Evolutionary conservation across 1,140 invertebrate genomes (phyloP), one percentile per base, ranked within the genome.

Genomic region (Papilio aristodemus): DNA sequence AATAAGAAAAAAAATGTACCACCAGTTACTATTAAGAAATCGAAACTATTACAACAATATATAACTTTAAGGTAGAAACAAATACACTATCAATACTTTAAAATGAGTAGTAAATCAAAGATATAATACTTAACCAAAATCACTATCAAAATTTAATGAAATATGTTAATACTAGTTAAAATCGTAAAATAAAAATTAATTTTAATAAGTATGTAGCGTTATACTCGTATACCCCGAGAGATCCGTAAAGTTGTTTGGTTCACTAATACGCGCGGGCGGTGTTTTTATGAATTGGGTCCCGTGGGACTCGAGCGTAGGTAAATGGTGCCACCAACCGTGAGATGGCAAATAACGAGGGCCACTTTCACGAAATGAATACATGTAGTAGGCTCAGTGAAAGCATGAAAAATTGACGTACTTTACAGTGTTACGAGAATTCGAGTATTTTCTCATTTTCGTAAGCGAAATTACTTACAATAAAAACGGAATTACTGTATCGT

Each of bases 221-320:
- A 63, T 59, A n/a, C n/a, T n/a, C n/a, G n/a, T n/a, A 17, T 46
- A 32, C 8, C 63, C 63, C 27, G 41, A 14, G 22, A 41, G 63
- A 66, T 38, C 4, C 25, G n/a, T 17, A 41, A 39, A 39, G 17
- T 39, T 39, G 60, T 63, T 39, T 39, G 27, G 22, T 50, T 66
- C 41, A 27, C 14, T 62, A 38, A 37, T 37, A 19, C n/a, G 17
- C n/a, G 32, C 59, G 59, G 27, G n/a, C 19, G 13, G 25, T 50
- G 43, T 46, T 9, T 66, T 32, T 32, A 17, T 66, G 22, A 66
- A 66, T 66, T 27, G 41, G 11, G 7, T 66, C 63, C 63, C 63
- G 27, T 32, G 63, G 25, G 63, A 46, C 63, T 25, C n/a, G 63
- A 7, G 10, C 41, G 63, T 46, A 66, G 8, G 41, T 50, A 32